These are phyloP conservation scores for Chaenodraco wilsoni DNA, from an alignment of 2,797 vertebrate genomes.

Conservation along the genomic window DNA sequence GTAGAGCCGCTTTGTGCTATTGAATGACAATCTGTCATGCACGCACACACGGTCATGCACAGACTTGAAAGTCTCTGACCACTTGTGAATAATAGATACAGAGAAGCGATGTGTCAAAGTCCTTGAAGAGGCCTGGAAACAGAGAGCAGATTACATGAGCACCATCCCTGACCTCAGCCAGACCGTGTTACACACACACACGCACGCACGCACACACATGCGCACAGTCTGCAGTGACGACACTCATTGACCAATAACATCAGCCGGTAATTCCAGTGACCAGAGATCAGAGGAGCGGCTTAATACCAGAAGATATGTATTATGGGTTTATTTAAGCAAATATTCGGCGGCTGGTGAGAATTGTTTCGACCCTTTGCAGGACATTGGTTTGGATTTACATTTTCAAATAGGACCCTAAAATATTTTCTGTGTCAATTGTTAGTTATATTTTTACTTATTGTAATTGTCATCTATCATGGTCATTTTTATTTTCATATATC, in stretches of 20 bases:
- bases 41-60: not conserved
- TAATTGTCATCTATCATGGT: no score
- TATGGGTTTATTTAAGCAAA: slow-evolving; percentile 12
- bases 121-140: slow-evolving; percentile 78
- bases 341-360: no score
- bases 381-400: no score
- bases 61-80: slow-evolving; percentile 37
- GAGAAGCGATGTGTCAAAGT: slow-evolving; percentile 70
- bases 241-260: slow-evolving; percentile 53
- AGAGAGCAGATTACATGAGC: slow-evolving; percentile 75
- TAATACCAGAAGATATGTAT: slow-evolving; percentile 21
- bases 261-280: slow-evolving; percentile 3
- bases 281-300: slow-evolving; percentile 41
- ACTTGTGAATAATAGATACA: slow-evolving; percentile 73
- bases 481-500: no score
- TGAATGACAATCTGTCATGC: slow-evolving; percentile 24
- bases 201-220: slow-evolving; percentile 33
- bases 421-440: no score
- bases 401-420: no score
- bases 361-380: no score
- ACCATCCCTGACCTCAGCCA: slow-evolving; percentile 71
- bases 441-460: no score
- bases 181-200: slow-evolving; percentile 67
- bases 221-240: slow-evolving; percentile 44
- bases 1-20: slow-evolving; percentile 21